Evolutionary conservation across 2,888 invertebrate species (phyloP), one percentile per base, ranked within the genome.

Genomic region (Calameuta idolon): DNA sequence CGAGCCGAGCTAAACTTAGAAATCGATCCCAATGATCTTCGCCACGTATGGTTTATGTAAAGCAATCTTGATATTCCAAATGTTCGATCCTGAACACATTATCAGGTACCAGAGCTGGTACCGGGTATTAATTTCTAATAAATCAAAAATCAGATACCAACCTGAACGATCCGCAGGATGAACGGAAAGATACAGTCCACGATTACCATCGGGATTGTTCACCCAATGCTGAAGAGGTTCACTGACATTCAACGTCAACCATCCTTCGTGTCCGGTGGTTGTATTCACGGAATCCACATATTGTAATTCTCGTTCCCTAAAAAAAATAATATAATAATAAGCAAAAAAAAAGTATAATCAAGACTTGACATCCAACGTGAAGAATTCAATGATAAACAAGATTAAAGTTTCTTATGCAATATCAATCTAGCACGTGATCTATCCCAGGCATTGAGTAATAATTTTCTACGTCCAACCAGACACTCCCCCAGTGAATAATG

Each of bases 181-280:
- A 69, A 96, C 94, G 3, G 96, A 96, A 82, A 97, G 93, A 92
- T 97, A 97, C 79, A 98, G 94, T 35, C 98, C 98, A 80, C 95
- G 94, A 92, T 98, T 98, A 79, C 95, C 94, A 34, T 94, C 93
- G 0, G 97, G 96, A 84, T 95, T 94, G 31, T 94, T 93, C 81
- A 97, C 94, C 98, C 98, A 98, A 75, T 95, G 93, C 1, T 94
- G 93, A 71, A 97, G 92, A 9, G 97, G 95, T 75, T 93, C 93
- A 3, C 97, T 97, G 69, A 97, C 94, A 91, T 98, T 98, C 83
- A 98, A 91, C 86, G 96, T 95, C 79, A 98, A 90, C 98, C 98
- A 98, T 12, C 98, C 98, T 83, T 96, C 95, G 80, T 94, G 95
- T 69, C 94, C 93, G 5, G 95, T 93, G n/a, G 95, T 96, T 0